A percentile compares a stretch with the other conserved stretches of the same genome.
phyloP scores from a whole-genome alignment of 2,888 invertebrate species.

The Cheilosia grossa region DNA sequence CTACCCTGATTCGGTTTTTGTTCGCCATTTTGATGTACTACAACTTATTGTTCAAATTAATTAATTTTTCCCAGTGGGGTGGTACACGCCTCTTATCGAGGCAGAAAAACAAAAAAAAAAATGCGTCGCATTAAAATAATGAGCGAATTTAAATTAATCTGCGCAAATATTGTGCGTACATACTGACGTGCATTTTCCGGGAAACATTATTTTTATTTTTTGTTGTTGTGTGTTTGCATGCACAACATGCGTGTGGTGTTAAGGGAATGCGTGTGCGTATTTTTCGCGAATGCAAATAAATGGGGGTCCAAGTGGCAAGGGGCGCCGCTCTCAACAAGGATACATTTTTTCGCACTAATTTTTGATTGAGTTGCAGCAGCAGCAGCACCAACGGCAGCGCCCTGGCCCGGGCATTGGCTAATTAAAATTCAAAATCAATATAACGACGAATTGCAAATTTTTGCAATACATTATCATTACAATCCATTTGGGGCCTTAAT shows the following conservation, averaged over 20 bases:
- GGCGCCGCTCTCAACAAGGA: constrained; percentile 2
- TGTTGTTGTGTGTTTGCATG: not conserved
- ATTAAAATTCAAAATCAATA: constrained; percentile 66
- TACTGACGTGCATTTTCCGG: constrained; percentile 15
- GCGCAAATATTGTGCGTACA: constrained; percentile 66
- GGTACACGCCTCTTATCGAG: constrained; percentile 10
- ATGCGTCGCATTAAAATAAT: constrained; percentile 64
- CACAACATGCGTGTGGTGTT: constrained; percentile 35
- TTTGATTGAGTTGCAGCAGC: constrained; percentile 60
- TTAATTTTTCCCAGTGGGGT: constrained; percentile 57
- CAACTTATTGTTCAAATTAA: constrained; percentile 73
- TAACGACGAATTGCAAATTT: constrained; percentile 51
- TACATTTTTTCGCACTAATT: constrained; percentile 33
- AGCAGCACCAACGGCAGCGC: constrained; percentile 9
- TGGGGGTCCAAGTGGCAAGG: not conserved
- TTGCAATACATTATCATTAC: constrained; percentile 63
- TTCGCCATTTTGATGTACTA: constrained; percentile 43
- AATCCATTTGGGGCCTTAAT: constrained; percentile 53
- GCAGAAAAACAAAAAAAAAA: constrained; percentile 9
- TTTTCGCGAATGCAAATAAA: constrained; percentile 9
- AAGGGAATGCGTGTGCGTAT: constrained; percentile 29
- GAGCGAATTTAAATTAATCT: constrained; percentile 73
- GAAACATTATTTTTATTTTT: not conserved
- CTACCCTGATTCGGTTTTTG: constrained; percentile 17
- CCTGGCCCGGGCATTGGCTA: constrained; percentile 48